A percentile compares a stretch with the other conserved stretches of the same genome.
phyloP scores from a whole-genome alignment of 2,888 invertebrate species.

The Calephelis perditalis region DNA sequence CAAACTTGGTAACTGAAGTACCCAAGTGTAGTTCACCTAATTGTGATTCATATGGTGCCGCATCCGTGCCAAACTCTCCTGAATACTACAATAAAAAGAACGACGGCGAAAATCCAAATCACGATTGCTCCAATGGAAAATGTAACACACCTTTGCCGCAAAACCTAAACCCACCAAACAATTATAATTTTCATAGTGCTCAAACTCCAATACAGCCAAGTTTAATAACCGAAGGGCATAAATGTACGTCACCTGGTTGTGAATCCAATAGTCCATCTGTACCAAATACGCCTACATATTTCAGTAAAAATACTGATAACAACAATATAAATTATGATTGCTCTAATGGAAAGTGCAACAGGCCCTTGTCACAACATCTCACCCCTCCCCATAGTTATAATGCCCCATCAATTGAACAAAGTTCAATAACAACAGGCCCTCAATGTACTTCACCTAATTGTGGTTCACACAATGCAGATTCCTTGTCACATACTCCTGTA shows the following conservation, averaged over 20 bases:
- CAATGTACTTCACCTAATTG: conserved; percentile 22
- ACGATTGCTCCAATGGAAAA: conserved; percentile 10
- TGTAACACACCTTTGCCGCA: not conserved
- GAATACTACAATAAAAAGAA: conserved; percentile 4
- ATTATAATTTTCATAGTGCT: not conserved
- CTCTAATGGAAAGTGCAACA: conserved; percentile 2
- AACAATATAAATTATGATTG: conserved; percentile 10
- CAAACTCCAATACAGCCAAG: conserved; percentile 5
- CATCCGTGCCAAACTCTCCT: conserved; percentile 19
- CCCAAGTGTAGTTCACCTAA: conserved; percentile 20
- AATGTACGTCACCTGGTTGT: conserved; percentile 21
- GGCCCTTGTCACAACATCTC: not conserved
- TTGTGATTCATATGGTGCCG: conserved; percentile 18
- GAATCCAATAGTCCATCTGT: conserved; percentile 15
- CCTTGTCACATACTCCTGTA: not conserved
- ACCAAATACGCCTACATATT: not conserved
- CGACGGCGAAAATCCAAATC: not conserved
- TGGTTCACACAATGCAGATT: conserved; percentile 15
- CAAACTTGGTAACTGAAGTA: not conserved
- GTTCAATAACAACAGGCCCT: not conserved
- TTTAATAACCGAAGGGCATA: not conserved
- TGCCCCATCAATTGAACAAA: not conserved
- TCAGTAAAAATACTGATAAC: conserved; percentile 2
- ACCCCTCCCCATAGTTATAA: conserved; percentile 2
- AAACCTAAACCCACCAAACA: not conserved